phyloP scores from a whole-genome alignment of 2,888 invertebrate species.

The Polydrusus tereticollis region DNA sequence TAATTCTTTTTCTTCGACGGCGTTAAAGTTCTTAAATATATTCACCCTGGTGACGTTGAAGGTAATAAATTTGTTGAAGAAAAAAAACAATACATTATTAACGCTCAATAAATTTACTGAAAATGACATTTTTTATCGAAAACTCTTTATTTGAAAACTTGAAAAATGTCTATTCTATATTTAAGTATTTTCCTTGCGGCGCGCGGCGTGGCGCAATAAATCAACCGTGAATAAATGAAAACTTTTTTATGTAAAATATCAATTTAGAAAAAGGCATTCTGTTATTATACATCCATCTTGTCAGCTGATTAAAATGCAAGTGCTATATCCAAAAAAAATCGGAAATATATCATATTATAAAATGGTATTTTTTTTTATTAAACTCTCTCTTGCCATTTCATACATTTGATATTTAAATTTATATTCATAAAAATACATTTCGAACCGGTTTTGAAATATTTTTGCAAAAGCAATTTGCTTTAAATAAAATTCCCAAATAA shows the following conservation, averaged over 20 bases:
- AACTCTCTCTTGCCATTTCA: background rate
- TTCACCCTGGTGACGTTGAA: background rate
- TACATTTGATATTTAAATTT: background rate
- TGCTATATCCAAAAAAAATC: too few relatives aligned
- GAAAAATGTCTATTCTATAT: conserved; percentile 2
- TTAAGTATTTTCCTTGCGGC: background rate
- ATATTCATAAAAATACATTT: background rate
- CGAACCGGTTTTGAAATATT: background rate
- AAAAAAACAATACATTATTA: conserved; percentile 8
- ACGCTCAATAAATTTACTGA: conserved; percentile 1
- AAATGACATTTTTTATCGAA: background rate
- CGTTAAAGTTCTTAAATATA: background rate
- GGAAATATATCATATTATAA: too few relatives aligned
- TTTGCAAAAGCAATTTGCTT: background rate
- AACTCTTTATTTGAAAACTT: background rate
- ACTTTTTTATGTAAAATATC: background rate
- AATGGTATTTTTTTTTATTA: too few relatives aligned
- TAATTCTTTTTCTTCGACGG: background rate
- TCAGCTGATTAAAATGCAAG: too few relatives aligned
- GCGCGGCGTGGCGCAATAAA: background rate
- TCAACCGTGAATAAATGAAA: background rate
- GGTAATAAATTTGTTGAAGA: conserved; percentile 1
- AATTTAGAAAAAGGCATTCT: background rate
- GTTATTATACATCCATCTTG: background rate
- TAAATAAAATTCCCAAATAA: background rate